Conservation (phyloP, 2,113 vertebrate species). For the Callopanchax toddi region DNA sequence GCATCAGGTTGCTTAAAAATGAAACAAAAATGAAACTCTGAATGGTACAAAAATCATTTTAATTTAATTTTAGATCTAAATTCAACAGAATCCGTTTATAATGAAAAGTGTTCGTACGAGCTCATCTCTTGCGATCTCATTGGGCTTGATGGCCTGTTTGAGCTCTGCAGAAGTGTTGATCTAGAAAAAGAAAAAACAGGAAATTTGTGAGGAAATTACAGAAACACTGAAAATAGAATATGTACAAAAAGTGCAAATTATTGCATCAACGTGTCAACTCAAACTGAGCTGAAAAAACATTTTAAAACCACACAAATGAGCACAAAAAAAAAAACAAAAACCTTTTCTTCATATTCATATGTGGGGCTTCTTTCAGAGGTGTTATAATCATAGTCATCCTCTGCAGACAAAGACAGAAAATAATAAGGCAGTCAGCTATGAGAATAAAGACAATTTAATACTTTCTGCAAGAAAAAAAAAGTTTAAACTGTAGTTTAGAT, state of each 20-base stretch:
- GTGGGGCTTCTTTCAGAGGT: slow-evolving; percentile 80
- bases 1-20: slow-evolving; percentile 82
- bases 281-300: neutral
- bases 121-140: slow-evolving; percentile 87
- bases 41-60: neutral
- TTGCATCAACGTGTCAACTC: neutral
- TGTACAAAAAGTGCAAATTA: neutral
- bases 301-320: neutral
- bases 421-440: neutral
- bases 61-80: too few species aligned
- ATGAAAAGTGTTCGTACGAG: slow-evolving; percentile 71
- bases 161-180: slow-evolving; percentile 85
- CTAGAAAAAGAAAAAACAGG: slow-evolving; percentile 60
- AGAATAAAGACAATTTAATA: neutral
- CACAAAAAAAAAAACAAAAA: neutral
- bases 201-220: neutral
- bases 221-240: slow-evolving; percentile 3
- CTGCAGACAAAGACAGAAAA: slow-evolving; percentile 45
- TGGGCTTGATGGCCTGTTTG: slow-evolving; percentile 84
- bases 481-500: slow-evolving; percentile 1
- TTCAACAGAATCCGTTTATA: too few species aligned
- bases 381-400: slow-evolving; percentile 83
- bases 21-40: slow-evolving; percentile 5
- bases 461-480: too few species aligned
- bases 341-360: slow-evolving; percentile 85